A percentile compares a stretch with the other conserved stretches of the same genome.
Evolutionary conservation across 2,888 invertebrate genomes (phyloP).

Genomic region (Frankliniella intonsa): DNA sequence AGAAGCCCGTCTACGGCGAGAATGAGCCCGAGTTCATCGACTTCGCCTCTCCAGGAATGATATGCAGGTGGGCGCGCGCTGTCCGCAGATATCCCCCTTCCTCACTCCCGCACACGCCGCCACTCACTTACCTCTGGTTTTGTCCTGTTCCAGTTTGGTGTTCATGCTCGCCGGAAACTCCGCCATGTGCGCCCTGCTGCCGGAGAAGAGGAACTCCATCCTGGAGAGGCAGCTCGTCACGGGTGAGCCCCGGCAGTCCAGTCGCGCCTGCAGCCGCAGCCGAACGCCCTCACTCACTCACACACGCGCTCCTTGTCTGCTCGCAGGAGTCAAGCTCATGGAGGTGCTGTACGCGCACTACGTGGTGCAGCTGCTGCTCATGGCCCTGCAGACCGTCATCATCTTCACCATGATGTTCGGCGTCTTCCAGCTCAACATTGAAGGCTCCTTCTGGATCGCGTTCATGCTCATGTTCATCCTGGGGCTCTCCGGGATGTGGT

Average conservation of each 20-base stretch:
- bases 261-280: no score
- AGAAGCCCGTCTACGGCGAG: not conserved
- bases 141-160: not conserved
- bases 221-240: constrained; percentile 7
- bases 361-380: constrained; percentile 19
- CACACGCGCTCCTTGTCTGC: not conserved
- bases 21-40: not conserved
- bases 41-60: not conserved
- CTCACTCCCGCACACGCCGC: not conserved
- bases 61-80: not conserved
- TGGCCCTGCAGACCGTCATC: constrained; percentile 8
- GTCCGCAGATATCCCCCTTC: not conserved
- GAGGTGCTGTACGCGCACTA: constrained; percentile 22
- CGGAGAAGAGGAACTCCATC: constrained; percentile 11
- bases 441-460: not conserved
- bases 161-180: constrained; percentile 12
- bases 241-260: not conserved
- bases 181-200: constrained; percentile 6
- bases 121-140: not conserved
- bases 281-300: no score
- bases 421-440: constrained; percentile 12
- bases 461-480: constrained; percentile 5
- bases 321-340: not conserved
- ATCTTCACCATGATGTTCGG: not conserved
- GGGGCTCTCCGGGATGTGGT: constrained; percentile 12